Evolutionary conservation across 2,797 vertebrate species (phyloP).

Genomic region (Siniperca obscura): DNA sequence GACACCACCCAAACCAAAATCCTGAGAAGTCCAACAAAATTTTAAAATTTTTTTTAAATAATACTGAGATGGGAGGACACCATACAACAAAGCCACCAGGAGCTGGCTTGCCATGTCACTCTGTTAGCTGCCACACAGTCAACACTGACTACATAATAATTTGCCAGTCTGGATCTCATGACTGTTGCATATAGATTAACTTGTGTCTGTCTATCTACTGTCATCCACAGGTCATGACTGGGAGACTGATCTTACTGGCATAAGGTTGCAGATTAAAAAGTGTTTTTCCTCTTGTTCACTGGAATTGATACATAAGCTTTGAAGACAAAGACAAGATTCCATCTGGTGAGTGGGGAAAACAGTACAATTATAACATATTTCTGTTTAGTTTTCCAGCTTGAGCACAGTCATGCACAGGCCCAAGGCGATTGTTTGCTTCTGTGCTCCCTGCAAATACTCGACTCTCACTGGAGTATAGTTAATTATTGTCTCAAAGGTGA

Average conservation of each 20-base stretch:
- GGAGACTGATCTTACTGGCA: constrained; percentile 38
- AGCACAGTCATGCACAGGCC: neutral
- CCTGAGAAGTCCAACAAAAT: neutral
- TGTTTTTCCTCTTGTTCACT: constrained; percentile 21
- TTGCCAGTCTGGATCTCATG: constrained; percentile 27
- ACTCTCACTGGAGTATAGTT: neutral
- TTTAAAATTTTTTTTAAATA: neutral
- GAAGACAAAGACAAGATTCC: constrained; percentile 7
- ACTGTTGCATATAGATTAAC: constrained; percentile 52
- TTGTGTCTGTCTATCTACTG: constrained; percentile 27
- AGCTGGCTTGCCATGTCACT: neutral
- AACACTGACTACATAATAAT: constrained; percentile 53
- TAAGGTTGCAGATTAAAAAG: constrained; percentile 47
- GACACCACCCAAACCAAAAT: neutral
- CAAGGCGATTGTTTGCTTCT: neutral
- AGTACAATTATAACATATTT: neutral
- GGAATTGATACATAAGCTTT: constrained; percentile 23
- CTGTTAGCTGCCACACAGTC: constrained; percentile 29
- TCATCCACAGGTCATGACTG: constrained; percentile 38
- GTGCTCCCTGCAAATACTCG: neutral
- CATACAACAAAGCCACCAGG: neutral
- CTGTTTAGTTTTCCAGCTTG: neutral
- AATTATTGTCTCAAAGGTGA: neutral
- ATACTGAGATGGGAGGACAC: neutral
- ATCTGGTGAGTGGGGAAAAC: neutral